phyloP scores from a whole-genome alignment of 2,797 vertebrate species.

The Hypotaenidia philippensis region DNA sequence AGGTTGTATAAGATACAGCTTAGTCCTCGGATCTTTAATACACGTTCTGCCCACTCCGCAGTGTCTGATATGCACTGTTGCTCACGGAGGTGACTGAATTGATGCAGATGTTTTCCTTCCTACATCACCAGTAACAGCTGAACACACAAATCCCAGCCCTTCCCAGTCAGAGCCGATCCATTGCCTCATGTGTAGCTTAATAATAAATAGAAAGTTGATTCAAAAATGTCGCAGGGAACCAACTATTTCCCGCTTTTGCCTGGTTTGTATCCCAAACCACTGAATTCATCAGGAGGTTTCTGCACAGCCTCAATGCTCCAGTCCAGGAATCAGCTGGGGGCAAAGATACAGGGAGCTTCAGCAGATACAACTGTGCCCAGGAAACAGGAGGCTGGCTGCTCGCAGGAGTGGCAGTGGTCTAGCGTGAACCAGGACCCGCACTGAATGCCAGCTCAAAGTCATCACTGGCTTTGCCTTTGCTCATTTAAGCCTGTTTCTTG shows the following conservation, averaged over 20 bases:
- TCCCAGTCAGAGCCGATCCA: not conserved
- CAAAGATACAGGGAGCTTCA: not conserved
- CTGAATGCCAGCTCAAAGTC: not conserved
- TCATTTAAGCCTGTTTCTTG: not conserved
- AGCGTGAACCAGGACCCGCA: not conserved
- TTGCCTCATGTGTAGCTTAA: not conserved
- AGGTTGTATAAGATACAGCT: not conserved
- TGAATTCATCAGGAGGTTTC: not conserved
- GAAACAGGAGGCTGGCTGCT: not conserved
- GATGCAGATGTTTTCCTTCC: conserved; percentile 23
- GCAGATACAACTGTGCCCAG: not conserved
- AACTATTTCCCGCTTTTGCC: not conserved
- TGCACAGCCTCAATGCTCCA: not conserved
- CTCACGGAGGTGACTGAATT: not conserved
- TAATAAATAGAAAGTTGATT: not conserved
- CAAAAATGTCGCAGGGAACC: not conserved
- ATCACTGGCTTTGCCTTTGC: not conserved
- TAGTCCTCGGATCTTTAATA: not conserved
- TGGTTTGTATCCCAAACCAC: not conserved
- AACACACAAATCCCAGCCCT: conserved; percentile 21
- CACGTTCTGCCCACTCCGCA: not conserved
- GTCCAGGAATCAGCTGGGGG: not conserved
- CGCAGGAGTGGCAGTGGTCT: not conserved
- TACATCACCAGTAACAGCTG: conserved; percentile 20
- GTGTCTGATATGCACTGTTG: not conserved